These are phyloP conservation scores for Drosophila biarmipes DNA, from an alignment of 1,140 invertebrate species.

Conservation along the genomic window DNA sequence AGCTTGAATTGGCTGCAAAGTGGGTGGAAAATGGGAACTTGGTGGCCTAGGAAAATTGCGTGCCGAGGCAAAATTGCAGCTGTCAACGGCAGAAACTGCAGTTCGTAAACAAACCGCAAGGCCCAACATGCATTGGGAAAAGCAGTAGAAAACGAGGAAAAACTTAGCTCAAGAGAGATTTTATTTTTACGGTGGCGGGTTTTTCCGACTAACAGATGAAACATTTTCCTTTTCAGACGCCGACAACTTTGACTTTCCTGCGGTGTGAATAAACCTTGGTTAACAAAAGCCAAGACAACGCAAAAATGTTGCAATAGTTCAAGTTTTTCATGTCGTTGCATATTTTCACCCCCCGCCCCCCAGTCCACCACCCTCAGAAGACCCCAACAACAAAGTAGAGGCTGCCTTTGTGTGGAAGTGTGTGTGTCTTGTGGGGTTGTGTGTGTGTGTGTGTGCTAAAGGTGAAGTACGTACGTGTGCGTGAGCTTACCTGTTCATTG, in stretches of 20 bases:
- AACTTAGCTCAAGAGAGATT: slow-evolving; percentile 7
- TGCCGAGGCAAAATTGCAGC: slow-evolving; percentile 49
- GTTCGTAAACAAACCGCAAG: slow-evolving; percentile 37
- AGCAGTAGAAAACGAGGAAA: slow-evolving; percentile 28
- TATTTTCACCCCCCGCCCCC: slow-evolving; percentile 44
- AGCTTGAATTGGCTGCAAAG: slow-evolving; percentile 10
- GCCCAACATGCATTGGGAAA: slow-evolving; percentile 33
- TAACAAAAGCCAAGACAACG: slow-evolving; percentile 41
- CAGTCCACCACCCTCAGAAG: background rate
- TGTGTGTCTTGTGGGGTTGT: slow-evolving; percentile 15
- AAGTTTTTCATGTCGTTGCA: slow-evolving; percentile 77
- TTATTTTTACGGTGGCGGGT: slow-evolving; percentile 12
- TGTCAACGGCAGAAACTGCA: slow-evolving; percentile 43
- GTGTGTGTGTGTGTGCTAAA: slow-evolving; percentile 21
- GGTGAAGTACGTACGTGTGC: slow-evolving; percentile 14
- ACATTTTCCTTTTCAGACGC: slow-evolving; percentile 51
- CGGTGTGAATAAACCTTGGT: slow-evolving; percentile 77
- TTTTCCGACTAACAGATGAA: slow-evolving; percentile 43
- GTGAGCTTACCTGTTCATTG: slow-evolving; percentile 79
- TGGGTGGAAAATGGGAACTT: slow-evolving; percentile 9
- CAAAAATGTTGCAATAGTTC: slow-evolving; percentile 77
- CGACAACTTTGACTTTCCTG: slow-evolving; percentile 61
- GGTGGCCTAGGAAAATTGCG: slow-evolving; percentile 38
- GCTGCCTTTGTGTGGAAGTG: slow-evolving; percentile 32
- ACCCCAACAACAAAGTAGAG: slow-evolving; percentile 55